phyloP scores from a whole-genome alignment of 2,888 invertebrate genomes.

The Agrotis exclamationis region DNA sequence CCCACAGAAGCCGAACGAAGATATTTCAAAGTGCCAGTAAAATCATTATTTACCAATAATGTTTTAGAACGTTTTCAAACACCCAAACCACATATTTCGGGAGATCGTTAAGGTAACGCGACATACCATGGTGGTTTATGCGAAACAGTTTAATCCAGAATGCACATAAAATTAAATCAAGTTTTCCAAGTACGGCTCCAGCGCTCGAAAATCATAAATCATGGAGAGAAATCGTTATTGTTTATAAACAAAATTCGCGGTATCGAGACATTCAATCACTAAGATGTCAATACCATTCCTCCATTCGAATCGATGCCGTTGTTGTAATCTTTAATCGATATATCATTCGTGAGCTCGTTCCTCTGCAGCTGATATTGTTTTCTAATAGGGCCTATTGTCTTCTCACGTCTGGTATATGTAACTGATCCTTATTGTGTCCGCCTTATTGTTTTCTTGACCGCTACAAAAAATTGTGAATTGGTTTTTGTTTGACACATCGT shows the following conservation, averaged over 20 bases:
- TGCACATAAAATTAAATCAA: slow-evolving; percentile 55
- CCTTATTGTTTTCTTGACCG: slow-evolving; percentile 68
- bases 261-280: slow-evolving; percentile 73
- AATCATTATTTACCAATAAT: slow-evolving; percentile 38
- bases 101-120: slow-evolving; percentile 50
- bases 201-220: slow-evolving; percentile 45
- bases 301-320: slow-evolving; percentile 66
- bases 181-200: slow-evolving; percentile 32
- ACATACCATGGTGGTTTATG: slow-evolving; percentile 42
- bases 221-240: slow-evolving; percentile 54
- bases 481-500: slow-evolving; percentile 44
- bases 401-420: slow-evolving; percentile 67
- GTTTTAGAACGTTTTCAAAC: slow-evolving; percentile 33
- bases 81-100: slow-evolving; percentile 46
- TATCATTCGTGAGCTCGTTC: slow-evolving; percentile 71
- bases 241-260: slow-evolving; percentile 52
- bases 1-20: slow-evolving; percentile 56
- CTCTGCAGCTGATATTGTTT: slow-evolving; percentile 75
- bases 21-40: slow-evolving; percentile 55
- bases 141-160: slow-evolving; percentile 45
- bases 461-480: slow-evolving; percentile 43
- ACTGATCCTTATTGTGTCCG: slow-evolving; percentile 69
- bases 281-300: slow-evolving; percentile 70
- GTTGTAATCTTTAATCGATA: slow-evolving; percentile 63
- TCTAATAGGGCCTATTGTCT: slow-evolving; percentile 72